Percentiles rank a stretch among this genome's conserved stretches.
Conservation (phyloP, 2,888 invertebrate genomes). For the Junonia oenone region DNA sequence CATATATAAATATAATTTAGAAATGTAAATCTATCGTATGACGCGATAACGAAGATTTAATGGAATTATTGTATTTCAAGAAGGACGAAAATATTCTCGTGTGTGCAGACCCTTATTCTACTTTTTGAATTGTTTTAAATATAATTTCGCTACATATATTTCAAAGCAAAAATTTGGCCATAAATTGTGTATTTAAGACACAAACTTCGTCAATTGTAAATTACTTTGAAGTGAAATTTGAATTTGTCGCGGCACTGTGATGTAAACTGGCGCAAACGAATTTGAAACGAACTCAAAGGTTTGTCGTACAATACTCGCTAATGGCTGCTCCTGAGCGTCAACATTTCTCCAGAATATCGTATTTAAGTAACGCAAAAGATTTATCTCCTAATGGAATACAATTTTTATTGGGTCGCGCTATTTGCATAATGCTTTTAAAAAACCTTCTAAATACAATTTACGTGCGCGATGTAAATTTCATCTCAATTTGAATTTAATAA, state of each 20-base stretch:
- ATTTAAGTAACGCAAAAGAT: not conserved
- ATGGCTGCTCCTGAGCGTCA: not conserved
- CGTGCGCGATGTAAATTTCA: not conserved
- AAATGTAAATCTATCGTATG: too few relatives aligned
- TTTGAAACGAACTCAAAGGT: not conserved
- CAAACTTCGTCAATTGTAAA: not conserved
- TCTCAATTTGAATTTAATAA: conserved; percentile 1
- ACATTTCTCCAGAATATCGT: not conserved
- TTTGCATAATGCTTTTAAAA: conserved; percentile 2
- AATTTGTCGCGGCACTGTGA: not conserved
- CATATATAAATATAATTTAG: too few relatives aligned
- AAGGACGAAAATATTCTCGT: too few relatives aligned
- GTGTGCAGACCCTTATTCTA: too few relatives aligned
- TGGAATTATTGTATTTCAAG: too few relatives aligned
- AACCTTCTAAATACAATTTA: not conserved
- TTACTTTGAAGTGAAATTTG: not conserved
- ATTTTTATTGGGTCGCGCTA: not conserved
- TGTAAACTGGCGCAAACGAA: not conserved
- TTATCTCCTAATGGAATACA: conserved; percentile 1
- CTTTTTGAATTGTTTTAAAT: not conserved
- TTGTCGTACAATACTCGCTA: not conserved
- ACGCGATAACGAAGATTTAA: too few relatives aligned
- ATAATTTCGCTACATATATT: not conserved
- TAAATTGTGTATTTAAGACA: not conserved
- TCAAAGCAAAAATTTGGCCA: not conserved